Percentiles rank a stretch among this genome's conserved stretches.
phyloP scores from a whole-genome alignment of 2,888 invertebrate species.

The Drosophila parthenogenetica region DNA sequence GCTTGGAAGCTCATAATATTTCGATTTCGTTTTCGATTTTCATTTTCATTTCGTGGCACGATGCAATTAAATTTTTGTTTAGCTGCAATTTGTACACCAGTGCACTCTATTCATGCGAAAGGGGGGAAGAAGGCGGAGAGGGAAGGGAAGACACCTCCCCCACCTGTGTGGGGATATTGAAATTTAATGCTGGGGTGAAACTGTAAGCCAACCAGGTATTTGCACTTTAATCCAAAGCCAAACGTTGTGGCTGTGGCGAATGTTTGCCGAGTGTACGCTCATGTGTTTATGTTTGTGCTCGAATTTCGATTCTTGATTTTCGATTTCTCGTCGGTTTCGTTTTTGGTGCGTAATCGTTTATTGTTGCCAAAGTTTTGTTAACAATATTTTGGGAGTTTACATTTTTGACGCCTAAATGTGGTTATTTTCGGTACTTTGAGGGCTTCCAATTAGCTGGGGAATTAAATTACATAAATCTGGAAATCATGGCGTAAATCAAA shows the following conservation, averaged over 20 bases:
- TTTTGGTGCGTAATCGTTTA: slow-evolving; percentile 19
- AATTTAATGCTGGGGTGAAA: slow-evolving; percentile 74
- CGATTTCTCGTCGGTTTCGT: slow-evolving; percentile 1
- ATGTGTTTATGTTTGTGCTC: slow-evolving; percentile 47
- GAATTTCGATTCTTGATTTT: slow-evolving; percentile 1
- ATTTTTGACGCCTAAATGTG: slow-evolving; percentile 1
- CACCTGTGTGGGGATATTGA: slow-evolving; percentile 14
- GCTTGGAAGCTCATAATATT: slow-evolving; percentile 65
- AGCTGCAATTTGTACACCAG: slow-evolving; percentile 43
- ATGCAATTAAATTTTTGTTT: slow-evolving; percentile 72
- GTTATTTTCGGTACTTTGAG: too few relatives aligned
- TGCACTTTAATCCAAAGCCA: slow-evolving; percentile 63
- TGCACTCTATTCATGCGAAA: slow-evolving; percentile 12
- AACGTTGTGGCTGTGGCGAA: slow-evolving; percentile 37
- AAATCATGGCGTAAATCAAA: too few relatives aligned
- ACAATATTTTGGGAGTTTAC: slow-evolving; percentile 45
- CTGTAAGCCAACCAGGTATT: slow-evolving; percentile 52
- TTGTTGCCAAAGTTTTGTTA: slow-evolving; percentile 41
- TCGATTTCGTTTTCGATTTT: slow-evolving; percentile 70
- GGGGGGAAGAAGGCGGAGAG: not conserved
- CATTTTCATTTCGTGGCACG: slow-evolving; percentile 64
- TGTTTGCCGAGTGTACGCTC: slow-evolving; percentile 48
- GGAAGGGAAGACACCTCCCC: not conserved
- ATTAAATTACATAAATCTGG: too few relatives aligned
- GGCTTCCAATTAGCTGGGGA: too few relatives aligned